Evolutionary conservation across 2,797 vertebrate species (phyloP), one percentile per base, ranked within the genome.

Genomic region (Odontamblyopus rebecca): DNA sequence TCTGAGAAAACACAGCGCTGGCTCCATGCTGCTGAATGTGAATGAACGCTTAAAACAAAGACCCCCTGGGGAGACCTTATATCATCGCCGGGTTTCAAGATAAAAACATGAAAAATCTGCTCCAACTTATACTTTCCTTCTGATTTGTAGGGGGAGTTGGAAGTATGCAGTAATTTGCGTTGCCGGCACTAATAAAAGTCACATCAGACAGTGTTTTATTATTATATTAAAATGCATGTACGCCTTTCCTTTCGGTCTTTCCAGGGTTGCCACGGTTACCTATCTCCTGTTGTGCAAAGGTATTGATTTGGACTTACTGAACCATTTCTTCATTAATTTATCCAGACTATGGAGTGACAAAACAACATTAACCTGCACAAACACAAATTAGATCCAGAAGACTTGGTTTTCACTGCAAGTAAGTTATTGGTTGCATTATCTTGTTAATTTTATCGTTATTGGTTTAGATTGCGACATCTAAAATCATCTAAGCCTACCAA

Each of bases 1-100:
- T 81, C 73, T 51, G 60, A 80, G 66, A 79, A 70, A 80, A 84
- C 69, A 76, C 67, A 64, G 16, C 71, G 70, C 72, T 29, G 44
- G 41, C 68, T 79, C 64, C 75, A 71, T 76, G 80, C 82, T 61
- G 61, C 68, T 75, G 27, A 50, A 41, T 59, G 72, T 69, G 69
- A 41, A 75, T 71, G 74, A 73, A 32, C 67, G 70, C 68, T 66
- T 66, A 51, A 19, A 23, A 26, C 44, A 66, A 71, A 75, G 23
- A 61, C 44, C 53, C 77, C 32, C 27, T 13, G 6, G 59, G 68
- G 68, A 61, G 26, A 23, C 27, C 23, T 70, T 61, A 61, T 56
- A 68, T 68, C 38, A 50, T 51, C 41, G 27, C 8, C 9, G 15
- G 5, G 19, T 51, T 23, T 32, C 35, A 62, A n/a, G 61, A 32